A percentile compares a stretch with the other conserved stretches of the same genome.
These are phyloP conservation scores for Pantherophis guttatus DNA, from an alignment of 2,113 vertebrate species.

Conservation along the genomic window DNA sequence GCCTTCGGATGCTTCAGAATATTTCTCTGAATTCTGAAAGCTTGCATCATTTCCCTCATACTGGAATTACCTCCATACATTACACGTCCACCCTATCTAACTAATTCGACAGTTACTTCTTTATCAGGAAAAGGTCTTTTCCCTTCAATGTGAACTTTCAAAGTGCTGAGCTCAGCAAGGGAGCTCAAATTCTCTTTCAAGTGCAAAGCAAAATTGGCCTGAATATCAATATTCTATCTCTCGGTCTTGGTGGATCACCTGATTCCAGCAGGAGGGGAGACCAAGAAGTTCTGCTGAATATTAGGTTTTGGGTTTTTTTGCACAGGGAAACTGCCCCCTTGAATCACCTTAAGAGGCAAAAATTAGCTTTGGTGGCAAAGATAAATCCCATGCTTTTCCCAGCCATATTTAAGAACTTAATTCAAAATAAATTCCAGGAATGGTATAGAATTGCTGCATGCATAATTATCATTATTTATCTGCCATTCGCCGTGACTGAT, in stretches of 20 bases:
- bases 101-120: too few species aligned
- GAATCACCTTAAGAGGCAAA: neutral
- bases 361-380: slow-evolving; percentile 12
- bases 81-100: neutral
- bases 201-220: neutral
- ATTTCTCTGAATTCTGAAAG: neutral
- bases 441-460: neutral
- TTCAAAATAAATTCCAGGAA: slow-evolving; percentile 14
- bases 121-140: slow-evolving; percentile 24
- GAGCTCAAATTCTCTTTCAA: neutral
- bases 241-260: neutral
- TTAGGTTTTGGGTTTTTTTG: neutral
- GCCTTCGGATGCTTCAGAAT: neutral
- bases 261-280: neutral
- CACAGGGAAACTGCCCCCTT: neutral
- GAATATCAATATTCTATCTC: accelerated
- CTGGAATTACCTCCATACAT: too few species aligned
- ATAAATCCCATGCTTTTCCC: neutral
- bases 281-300: neutral
- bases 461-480: neutral
- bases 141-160: slow-evolving; percentile 22
- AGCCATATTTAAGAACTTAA: neutral
- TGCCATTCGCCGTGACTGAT: slow-evolving; percentile 10
- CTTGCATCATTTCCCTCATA: neutral
- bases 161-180: slow-evolving; percentile 8